Percentiles rank a stretch among this genome's conserved stretches.
phyloP scores from a whole-genome alignment of 2,888 invertebrate genomes.

The Hirtodrosophila alboralis region DNA sequence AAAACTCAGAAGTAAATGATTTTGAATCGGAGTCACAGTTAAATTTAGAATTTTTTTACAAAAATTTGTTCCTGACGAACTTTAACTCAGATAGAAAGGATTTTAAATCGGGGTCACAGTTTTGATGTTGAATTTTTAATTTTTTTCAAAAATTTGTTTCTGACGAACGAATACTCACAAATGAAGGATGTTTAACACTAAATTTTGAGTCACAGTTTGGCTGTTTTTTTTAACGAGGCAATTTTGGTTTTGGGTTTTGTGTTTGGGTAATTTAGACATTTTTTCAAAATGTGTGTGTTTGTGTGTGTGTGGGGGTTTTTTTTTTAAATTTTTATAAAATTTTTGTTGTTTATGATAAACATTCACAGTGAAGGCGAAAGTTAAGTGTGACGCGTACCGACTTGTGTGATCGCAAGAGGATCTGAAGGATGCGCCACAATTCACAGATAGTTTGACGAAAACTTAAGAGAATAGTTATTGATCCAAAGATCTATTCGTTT shows the following conservation, averaged over 20 bases:
- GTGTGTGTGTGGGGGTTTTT: constrained; percentile 7
- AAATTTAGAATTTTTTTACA: no score
- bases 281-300: constrained; percentile 55
- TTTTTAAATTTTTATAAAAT: constrained; percentile 70
- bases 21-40: constrained; percentile 55
- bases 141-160: constrained; percentile 31
- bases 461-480: constrained; percentile 42
- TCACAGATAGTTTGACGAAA: constrained; percentile 75
- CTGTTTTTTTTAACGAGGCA: constrained; percentile 55
- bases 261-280: constrained; percentile 45
- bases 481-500: constrained; percentile 33
- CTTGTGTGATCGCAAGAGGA: constrained; percentile 10
- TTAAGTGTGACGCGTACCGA: constrained; percentile 17
- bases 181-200: constrained; percentile 22
- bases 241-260: constrained; percentile 28
- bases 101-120: neutral
- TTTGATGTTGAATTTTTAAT: constrained; percentile 33
- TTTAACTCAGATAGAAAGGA: no score
- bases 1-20: constrained; percentile 45
- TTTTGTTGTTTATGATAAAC: constrained; percentile 51
- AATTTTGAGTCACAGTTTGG: constrained; percentile 57
- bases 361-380: constrained; percentile 44
- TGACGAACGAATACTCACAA: constrained; percentile 52
- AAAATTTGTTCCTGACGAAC: constrained; percentile 52
- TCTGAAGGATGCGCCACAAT: constrained; percentile 22